Conservation (phyloP, 2,797 vertebrate species). For the Molossus alvarezi region DNA sequence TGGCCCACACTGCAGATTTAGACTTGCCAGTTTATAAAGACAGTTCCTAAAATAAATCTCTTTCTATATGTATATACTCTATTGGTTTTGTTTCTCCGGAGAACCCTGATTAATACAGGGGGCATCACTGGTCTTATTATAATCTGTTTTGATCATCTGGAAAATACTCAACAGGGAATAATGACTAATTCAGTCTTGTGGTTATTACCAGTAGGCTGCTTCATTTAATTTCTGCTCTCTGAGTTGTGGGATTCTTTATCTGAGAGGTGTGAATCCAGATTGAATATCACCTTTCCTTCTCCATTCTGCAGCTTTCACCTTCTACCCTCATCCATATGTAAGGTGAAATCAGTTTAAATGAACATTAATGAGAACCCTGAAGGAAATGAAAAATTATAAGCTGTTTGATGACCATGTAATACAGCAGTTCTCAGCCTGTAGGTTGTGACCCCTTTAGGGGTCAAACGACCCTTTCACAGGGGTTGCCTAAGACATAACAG, state of each 20-base stretch:
- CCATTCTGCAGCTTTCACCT: background rate
- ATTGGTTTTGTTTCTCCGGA: background rate
- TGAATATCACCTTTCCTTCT: background rate
- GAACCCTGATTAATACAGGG: background rate
- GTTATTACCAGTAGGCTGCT: background rate
- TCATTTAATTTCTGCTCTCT: background rate
- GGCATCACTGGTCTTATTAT: background rate
- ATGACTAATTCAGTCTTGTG: background rate
- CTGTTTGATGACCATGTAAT: background rate
- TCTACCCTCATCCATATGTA: background rate
- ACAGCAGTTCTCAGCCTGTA: no score
- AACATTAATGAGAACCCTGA: background rate
- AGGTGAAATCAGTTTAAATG: background rate
- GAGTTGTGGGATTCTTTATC: background rate
- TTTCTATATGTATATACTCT: background rate
- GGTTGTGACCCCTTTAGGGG: no score
- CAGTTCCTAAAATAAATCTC: background rate
- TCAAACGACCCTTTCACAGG: no score
- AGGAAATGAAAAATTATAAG: background rate
- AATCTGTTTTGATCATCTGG: background rate
- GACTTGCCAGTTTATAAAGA: background rate
- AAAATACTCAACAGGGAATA: slow-evolving; percentile 20
- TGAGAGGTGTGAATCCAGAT: background rate
- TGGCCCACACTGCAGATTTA: background rate
- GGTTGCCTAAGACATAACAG: no score